Conservation (phyloP, 1,140 invertebrate genomes). For the Drosophila asahinai region DNA sequence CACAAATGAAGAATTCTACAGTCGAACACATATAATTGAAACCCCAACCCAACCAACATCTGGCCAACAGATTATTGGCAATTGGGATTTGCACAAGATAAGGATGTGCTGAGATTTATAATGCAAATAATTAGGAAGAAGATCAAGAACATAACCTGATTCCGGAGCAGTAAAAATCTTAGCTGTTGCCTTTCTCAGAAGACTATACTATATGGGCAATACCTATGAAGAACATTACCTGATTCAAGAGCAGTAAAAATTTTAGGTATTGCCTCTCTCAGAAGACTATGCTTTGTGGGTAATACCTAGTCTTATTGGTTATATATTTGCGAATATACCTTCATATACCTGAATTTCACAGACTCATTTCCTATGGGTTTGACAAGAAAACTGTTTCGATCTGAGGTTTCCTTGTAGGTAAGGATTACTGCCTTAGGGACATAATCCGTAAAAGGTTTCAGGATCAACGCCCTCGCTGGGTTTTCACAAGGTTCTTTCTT, state of each 20-base stretch:
- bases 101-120: too few species aligned
- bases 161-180: too few species aligned
- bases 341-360: not conserved
- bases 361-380: not conserved
- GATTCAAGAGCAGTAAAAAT: too few species aligned
- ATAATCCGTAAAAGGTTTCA: not conserved
- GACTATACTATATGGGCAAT: too few species aligned
- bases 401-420: not conserved
- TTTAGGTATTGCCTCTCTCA: too few species aligned
- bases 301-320: not conserved
- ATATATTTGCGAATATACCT: not conserved
- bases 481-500: not conserved
- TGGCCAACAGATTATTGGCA: too few species aligned
- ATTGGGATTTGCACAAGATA: too few species aligned
- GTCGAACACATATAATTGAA: conserved; percentile 4
- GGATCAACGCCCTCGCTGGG: not conserved
- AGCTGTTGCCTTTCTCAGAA: too few species aligned
- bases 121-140: too few species aligned
- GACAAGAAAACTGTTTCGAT: not conserved
- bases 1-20: not conserved
- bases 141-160: too few species aligned
- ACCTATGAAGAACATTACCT: too few species aligned
- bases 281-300: too few species aligned
- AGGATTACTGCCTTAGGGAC: not conserved
- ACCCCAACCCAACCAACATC: not conserved